These are phyloP conservation scores for Bombus pyrosoma DNA, from an alignment of 1,140 invertebrate species.

Conservation along the genomic window DNA sequence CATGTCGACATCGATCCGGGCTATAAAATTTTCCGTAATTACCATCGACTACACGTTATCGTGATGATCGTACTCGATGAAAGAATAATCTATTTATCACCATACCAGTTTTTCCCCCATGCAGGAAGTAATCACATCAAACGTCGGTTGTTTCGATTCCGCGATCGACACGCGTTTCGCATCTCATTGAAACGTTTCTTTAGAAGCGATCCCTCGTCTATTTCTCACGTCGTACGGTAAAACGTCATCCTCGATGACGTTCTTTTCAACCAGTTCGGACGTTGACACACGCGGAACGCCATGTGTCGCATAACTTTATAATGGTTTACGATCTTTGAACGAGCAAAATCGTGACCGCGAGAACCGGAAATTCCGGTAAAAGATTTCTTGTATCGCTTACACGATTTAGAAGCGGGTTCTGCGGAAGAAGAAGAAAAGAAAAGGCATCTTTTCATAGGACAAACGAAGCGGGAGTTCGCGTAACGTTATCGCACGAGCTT, in stretches of 20 bases:
- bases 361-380: conserved; percentile 35
- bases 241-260: not conserved
- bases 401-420: not conserved
- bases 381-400: not conserved
- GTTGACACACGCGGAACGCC: not conserved
- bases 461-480: not conserved
- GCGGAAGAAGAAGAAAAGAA: too few species aligned
- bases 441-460: not conserved
- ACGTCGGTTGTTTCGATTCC: not conserved
- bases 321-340: not conserved
- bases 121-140: not conserved
- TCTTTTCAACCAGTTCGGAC: not conserved
- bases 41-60: not conserved
- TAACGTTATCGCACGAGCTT: not conserved
- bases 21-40: not conserved
- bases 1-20: not conserved
- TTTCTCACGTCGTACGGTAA: not conserved
- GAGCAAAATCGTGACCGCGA: not conserved
- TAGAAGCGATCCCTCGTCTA: not conserved
- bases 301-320: not conserved
- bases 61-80: not conserved
- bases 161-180: not conserved
- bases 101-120: not conserved
- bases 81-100: not conserved
- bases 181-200: not conserved